Conservation (phyloP, 1,140 invertebrate species). For the Schlechtendalia chinensis region DNA sequence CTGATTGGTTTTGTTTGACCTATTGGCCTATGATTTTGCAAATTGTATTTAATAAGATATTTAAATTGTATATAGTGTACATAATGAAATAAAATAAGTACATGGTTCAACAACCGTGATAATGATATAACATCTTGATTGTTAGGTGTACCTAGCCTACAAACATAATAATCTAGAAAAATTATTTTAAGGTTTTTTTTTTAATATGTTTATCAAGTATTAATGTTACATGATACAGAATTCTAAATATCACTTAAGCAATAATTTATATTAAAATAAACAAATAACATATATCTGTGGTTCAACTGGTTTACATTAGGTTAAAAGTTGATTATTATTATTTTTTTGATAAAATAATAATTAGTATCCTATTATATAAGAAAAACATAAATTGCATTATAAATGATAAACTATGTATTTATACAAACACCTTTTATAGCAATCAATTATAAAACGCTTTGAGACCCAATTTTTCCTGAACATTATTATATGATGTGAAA, state of each 20-base stretch:
- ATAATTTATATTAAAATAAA: not conserved
- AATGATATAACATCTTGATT: no score
- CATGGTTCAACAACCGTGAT: no score
- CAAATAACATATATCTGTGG: not conserved
- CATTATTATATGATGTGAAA: not conserved
- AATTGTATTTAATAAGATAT: not conserved
- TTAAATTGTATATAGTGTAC: not conserved
- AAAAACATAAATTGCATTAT: constrained; percentile 3
- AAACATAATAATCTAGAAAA: no score
- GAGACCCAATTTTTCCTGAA: not conserved
- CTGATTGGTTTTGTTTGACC: not conserved
- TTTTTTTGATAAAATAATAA: constrained; percentile 5
- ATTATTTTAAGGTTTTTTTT: no score
- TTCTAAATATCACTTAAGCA: not conserved
- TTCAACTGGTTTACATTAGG: not conserved
- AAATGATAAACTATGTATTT: not conserved
- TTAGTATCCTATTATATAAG: not conserved
- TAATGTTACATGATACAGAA: not conserved
- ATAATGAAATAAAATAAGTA: not conserved
- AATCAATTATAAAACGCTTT: not conserved
- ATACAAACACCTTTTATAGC: not conserved
- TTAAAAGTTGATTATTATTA: not conserved
- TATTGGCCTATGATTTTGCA: not conserved
- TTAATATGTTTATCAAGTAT: not conserved
- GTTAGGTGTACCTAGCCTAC: no score